Base-by-base conservation (phyloP, 2,113 vertebrate genomes). In the Vanacampus margaritifer region DNA sequence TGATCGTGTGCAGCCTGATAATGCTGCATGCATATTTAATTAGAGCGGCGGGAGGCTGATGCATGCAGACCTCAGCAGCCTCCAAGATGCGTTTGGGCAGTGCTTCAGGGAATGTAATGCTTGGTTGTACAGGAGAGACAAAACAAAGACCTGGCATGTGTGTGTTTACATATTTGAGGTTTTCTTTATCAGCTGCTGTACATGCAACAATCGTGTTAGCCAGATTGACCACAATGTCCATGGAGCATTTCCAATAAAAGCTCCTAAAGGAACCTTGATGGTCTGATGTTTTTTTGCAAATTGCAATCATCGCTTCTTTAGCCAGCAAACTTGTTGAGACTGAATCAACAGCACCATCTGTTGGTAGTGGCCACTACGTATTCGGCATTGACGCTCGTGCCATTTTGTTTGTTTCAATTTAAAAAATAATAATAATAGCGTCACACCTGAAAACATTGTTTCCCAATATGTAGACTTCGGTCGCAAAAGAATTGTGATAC, bases 1-100 rank as follows among this genome's bases (percentile, higher is more conserved):
- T 80, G 71, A 76, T 80, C 68, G 57, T 66, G 58, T 16, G 32
- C 37, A 57, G 57, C 69, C 43, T 73, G 46, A 80, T 79, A 69
- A 68, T 67, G 48, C 21, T 16, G 24, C 1, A 37, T 64, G 66
- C 36, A 54, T 62, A 62, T 78, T 72, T 75, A 67, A 76, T 72
- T 67, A 54, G 77, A 72, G 26, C 76, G 16, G 70, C 59, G 62
- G 76, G 64, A 68, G 56, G 24, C 28, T 53, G 70, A 80, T 60
- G 65, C 45, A 70, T 28, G 23, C 48, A 64, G 46, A 62, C 43
- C 53, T 60, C 46, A 16, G 9, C 32, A 62, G 59, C 63, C 65
- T 60, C 23, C 57, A 35, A 64, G 60, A 64, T 68, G 68, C 4
- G 21, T 63, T 73, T 32, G 26, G 61, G 64, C 6, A 14, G 24